Evolutionary conservation across 2,888 invertebrate species (phyloP).

Genomic region (Eupsilia transversa): DNA sequence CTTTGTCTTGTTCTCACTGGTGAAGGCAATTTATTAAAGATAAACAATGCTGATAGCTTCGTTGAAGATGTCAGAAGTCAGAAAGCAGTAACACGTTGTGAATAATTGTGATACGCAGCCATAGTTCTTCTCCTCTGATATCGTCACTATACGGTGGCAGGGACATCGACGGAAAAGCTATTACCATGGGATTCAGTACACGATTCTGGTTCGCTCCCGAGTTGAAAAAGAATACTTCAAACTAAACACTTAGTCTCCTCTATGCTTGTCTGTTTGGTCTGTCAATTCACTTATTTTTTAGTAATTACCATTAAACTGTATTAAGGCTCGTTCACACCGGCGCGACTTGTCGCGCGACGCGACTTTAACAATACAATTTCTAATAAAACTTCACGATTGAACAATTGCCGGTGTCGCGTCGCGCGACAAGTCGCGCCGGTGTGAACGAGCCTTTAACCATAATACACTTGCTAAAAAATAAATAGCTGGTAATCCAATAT

Average conservation of each 20-base stretch:
- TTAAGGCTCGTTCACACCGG: no score
- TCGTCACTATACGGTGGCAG: not conserved
- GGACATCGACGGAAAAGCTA: no score
- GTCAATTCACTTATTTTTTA: not conserved
- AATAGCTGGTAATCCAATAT: slow-evolving; percentile 1
- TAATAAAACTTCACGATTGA: no score
- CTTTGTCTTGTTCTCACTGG: slow-evolving; percentile 12
- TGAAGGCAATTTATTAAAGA: slow-evolving; percentile 36
- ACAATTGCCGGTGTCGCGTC: no score
- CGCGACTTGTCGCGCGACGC: no score
- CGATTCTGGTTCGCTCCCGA: no score
- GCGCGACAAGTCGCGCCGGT: no score
- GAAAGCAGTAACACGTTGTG: not conserved
- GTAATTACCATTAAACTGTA: not conserved
- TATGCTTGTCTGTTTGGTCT: not conserved
- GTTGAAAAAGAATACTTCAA: not conserved
- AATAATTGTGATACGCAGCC: not conserved
- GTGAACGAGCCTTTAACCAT: no score
- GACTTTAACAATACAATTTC: no score
- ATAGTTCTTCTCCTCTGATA: not conserved
- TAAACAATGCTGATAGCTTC: slow-evolving; percentile 37
- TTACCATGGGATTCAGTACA: no score
- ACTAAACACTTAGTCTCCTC: not conserved
- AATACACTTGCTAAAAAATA: no score
- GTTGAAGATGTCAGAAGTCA: slow-evolving; percentile 10